phyloP scores from a whole-genome alignment of 2,797 vertebrate genomes.

The Onychomys leucogaster region DNA sequence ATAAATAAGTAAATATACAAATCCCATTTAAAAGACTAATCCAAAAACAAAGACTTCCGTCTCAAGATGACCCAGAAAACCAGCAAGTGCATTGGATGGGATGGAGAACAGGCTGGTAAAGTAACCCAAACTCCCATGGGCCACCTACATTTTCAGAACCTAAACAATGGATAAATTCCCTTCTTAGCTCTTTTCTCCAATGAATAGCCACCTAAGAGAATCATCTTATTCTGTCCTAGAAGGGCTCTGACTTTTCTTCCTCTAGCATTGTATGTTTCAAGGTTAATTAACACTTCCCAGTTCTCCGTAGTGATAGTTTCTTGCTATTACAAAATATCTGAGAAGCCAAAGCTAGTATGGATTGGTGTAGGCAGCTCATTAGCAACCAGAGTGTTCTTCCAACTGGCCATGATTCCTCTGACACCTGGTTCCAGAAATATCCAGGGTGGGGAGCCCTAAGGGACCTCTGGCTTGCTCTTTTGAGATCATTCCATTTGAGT shows the following conservation, averaged over 20 bases:
- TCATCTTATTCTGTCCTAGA: slow-evolving; percentile 13
- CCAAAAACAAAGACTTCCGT: slow-evolving; percentile 9
- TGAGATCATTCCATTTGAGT: background rate
- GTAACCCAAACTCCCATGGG: background rate
- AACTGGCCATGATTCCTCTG: background rate
- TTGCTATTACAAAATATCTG: slow-evolving; percentile 17
- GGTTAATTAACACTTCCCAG: background rate
- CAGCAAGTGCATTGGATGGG: background rate
- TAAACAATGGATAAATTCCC: background rate
- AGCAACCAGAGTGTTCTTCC: background rate
- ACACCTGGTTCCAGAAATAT: background rate
- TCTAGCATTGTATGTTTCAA: slow-evolving; percentile 15
- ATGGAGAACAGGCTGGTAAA: background rate
- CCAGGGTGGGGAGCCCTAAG: background rate
- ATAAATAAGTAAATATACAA: background rate
- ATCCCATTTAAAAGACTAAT: background rate
- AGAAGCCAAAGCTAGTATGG: background rate
- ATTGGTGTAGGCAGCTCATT: background rate
- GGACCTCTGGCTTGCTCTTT: background rate
- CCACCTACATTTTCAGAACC: background rate
- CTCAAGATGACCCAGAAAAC: background rate
- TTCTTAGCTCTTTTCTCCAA: background rate
- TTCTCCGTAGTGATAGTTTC: background rate
- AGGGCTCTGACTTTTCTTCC: background rate
- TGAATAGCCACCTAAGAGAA: background rate